Evolutionary conservation across 2,797 vertebrate species (phyloP).

Genomic region (Lemur catta): DNA sequence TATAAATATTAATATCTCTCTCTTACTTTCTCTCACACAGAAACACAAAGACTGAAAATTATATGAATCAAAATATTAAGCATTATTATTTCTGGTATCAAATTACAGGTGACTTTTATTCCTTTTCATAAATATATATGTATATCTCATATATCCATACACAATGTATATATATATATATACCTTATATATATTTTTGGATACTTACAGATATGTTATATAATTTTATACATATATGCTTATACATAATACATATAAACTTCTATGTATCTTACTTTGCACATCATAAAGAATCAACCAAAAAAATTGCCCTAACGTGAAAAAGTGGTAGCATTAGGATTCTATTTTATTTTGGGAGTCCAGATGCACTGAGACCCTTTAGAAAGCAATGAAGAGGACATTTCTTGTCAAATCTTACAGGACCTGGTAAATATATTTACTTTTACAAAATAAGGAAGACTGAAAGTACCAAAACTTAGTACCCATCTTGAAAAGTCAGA

Average conservation of each 20-base stretch:
- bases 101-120: neutral
- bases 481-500: neutral
- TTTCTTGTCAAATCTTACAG: neutral
- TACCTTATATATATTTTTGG: neutral
- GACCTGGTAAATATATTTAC: neutral
- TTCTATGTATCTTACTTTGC: neutral
- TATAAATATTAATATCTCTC: neutral
- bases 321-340: neutral
- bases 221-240: neutral
- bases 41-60: neutral
- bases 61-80: neutral
- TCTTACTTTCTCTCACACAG: neutral
- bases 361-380: neutral
- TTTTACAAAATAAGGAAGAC: neutral
- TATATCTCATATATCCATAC: neutral
- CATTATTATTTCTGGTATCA: neutral
- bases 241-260: neutral
- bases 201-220: neutral
- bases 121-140: neutral
- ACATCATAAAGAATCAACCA: neutral
- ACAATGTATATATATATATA: neutral
- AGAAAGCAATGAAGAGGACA: neutral
- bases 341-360: neutral
- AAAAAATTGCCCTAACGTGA: neutral
- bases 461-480: neutral